These are phyloP conservation scores for Agonopterix alstromeriana DNA, from an alignment of 2,888 invertebrate species.

Conservation along the genomic window DNA sequence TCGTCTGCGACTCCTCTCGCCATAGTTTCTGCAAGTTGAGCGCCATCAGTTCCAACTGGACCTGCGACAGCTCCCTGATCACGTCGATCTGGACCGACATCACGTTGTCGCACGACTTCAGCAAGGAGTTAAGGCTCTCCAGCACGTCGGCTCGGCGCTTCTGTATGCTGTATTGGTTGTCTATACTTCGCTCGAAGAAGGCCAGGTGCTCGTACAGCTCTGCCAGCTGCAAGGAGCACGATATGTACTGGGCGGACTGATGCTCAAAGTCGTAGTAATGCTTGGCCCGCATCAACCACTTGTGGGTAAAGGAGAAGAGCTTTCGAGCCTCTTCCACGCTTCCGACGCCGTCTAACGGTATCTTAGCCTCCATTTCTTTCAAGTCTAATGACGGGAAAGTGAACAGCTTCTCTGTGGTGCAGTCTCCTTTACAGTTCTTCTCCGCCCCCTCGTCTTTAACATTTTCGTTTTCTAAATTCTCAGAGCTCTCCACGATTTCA, in stretches of 20 bases:
- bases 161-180: conserved; percentile 76
- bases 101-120: conserved; percentile 65
- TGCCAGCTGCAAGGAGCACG: conserved; percentile 77
- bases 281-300: conserved; percentile 77
- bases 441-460: conserved; percentile 49
- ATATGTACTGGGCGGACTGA: conserved; percentile 76
- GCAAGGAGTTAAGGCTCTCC: conserved; percentile 72
- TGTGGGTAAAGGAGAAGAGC: conserved; percentile 74
- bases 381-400: conserved; percentile 52
- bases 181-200: conserved; percentile 83
- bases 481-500: conserved; percentile 22
- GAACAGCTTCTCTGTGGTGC: conserved; percentile 34
- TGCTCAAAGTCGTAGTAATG: conserved; percentile 77
- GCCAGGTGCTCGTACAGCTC: conserved; percentile 81
- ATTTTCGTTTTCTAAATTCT: conserved; percentile 46
- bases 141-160: conserved; percentile 77
- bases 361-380: conserved; percentile 47
- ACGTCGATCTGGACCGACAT: conserved; percentile 74
- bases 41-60: conserved; percentile 79
- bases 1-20: conserved; percentile 65
- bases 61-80: conserved; percentile 78
- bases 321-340: conserved; percentile 67
- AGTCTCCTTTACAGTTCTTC: conserved; percentile 51
- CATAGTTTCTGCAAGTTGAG: conserved; percentile 77
- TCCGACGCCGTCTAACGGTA: conserved; percentile 39